A percentile compares a stretch with the other conserved stretches of the same genome.
phyloP scores from a whole-genome alignment of 2,113 vertebrate genomes.

The Podocnemis expansa region DNA sequence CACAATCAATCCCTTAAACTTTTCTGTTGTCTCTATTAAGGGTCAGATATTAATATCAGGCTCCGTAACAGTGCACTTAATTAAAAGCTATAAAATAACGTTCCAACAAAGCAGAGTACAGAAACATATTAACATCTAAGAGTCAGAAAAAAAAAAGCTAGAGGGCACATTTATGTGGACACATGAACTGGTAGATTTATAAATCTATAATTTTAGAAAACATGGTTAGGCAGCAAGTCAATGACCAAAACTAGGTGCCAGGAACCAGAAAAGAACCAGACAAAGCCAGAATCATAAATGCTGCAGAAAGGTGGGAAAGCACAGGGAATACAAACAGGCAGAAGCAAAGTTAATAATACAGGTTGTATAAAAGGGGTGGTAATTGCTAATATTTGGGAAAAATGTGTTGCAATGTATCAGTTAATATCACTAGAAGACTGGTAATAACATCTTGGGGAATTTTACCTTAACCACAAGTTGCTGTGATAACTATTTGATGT shows the following conservation, averaged over 20 bases:
- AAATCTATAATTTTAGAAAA: neutral
- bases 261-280: neutral
- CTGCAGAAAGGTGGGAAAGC: too few relatives aligned
- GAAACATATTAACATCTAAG: constrained; percentile 8
- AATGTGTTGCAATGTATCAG: too few relatives aligned
- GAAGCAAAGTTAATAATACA: too few relatives aligned
- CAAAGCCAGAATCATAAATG: neutral
- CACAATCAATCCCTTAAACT: constrained; percentile 7
- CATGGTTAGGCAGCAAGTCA: too few relatives aligned
- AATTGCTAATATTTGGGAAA: too few relatives aligned
- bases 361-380: too few relatives aligned
- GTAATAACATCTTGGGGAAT: too few relatives aligned
- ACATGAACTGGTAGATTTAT: neutral
- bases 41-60: constrained; percentile 3
- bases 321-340: too few relatives aligned
- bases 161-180: neutral
- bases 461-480: neutral
- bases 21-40: neutral
- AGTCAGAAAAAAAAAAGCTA: neutral
- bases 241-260: too few relatives aligned
- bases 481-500: neutral
- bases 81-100: constrained; percentile 26
- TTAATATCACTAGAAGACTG: too few relatives aligned
- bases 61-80: constrained; percentile 33
- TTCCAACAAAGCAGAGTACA: neutral